Evolutionary conservation across 2,797 vertebrate species (phyloP).

Genomic region (Hybognathus amarus): DNA sequence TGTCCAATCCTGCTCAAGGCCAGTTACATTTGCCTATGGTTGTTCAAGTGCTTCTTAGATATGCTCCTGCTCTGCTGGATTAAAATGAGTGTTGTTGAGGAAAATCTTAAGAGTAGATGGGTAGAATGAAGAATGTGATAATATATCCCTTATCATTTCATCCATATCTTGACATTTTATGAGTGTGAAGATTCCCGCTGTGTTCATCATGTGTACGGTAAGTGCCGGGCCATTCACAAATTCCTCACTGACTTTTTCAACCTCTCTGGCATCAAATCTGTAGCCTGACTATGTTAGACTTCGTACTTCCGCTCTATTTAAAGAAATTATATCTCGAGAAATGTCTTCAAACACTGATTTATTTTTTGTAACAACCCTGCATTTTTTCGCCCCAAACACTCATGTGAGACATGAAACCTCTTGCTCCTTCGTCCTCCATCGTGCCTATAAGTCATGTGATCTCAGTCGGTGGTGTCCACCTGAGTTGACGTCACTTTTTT

Average conservation of each 20-base stretch:
- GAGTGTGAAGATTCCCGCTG: not conserved
- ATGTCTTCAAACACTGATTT: no score
- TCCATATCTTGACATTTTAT: slow-evolving; percentile 30
- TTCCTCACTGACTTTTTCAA: not conserved
- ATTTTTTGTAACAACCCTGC: no score
- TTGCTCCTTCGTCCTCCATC: no score
- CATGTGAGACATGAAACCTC: no score
- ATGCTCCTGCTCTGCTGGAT: not conserved
- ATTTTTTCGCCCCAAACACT: no score
- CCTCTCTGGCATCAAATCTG: slow-evolving; percentile 4
- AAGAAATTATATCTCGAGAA: no score
- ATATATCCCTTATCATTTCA: slow-evolving; percentile 24
- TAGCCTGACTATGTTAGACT: no score
- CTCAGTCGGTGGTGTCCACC: no score
- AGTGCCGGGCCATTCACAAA: not conserved
- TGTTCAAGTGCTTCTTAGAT: slow-evolving; percentile 12
- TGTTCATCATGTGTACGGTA: not conserved
- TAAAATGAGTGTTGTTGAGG: slow-evolving; percentile 12
- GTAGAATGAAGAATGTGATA: not conserved
- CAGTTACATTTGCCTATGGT: slow-evolving; percentile 7
- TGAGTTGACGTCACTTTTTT: no score
- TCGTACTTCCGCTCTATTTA: no score
- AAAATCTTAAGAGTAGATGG: slow-evolving; percentile 5
- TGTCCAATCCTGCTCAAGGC: slow-evolving; percentile 17
- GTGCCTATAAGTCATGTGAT: no score